Evolutionary conservation across 1,140 invertebrate genomes (phyloP).

Genomic region (Odontomachus brunneus): DNA sequence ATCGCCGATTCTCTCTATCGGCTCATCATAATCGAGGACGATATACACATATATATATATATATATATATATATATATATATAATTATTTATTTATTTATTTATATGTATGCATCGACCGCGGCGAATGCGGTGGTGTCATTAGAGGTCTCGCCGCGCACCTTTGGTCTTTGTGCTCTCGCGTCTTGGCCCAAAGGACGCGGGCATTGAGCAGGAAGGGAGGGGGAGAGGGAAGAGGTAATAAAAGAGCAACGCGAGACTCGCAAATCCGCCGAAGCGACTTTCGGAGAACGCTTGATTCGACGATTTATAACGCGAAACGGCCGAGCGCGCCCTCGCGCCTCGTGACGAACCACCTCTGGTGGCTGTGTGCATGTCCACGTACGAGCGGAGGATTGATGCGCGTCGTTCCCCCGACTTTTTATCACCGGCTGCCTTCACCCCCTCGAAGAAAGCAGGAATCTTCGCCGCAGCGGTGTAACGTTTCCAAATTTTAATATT

Average conservation of each 20-base stretch:
- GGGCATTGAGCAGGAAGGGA: background rate
- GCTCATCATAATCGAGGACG: slow-evolving; percentile 64
- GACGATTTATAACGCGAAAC: slow-evolving; percentile 15
- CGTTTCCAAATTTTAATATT: slow-evolving; percentile 81
- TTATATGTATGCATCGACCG: too few relatives aligned
- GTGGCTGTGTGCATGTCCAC: slow-evolving; percentile 18
- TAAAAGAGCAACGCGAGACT: background rate
- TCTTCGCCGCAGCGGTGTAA: slow-evolving; percentile 68
- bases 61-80: slow-evolving; percentile 49
- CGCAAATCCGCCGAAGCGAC: slow-evolving; percentile 18
- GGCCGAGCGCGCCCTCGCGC: background rate
- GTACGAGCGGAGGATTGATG: slow-evolving; percentile 55
- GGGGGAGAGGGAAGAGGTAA: too few relatives aligned
- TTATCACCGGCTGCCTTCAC: slow-evolving; percentile 18
- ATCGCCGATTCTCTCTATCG: slow-evolving; percentile 71
- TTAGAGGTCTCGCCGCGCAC: slow-evolving; percentile 57
- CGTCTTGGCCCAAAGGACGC: background rate
- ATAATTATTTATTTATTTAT: too few relatives aligned
- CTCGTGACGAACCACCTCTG: slow-evolving; percentile 15
- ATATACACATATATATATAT: slow-evolving; percentile 54
- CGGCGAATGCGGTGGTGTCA: slow-evolving; percentile 65
- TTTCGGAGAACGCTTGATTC: slow-evolving; percentile 6
- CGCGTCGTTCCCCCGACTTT: slow-evolving; percentile 55
- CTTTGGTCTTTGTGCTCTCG: too few relatives aligned
- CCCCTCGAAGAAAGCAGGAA: slow-evolving; percentile 44